Evolutionary conservation across 2,797 vertebrate species (phyloP).

Genomic region (Helostoma temminkii): DNA sequence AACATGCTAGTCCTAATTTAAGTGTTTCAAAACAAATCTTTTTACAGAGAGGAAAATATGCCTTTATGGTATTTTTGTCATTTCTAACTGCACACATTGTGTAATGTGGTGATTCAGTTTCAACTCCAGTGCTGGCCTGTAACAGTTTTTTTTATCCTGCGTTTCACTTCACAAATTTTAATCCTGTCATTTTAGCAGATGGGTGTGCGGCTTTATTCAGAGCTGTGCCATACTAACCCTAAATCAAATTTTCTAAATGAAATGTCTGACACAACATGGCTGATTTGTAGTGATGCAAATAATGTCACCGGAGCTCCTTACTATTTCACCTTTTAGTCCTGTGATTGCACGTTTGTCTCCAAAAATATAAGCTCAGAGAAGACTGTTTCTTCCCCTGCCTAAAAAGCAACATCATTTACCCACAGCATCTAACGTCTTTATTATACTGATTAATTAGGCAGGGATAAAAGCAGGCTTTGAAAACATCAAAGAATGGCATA

Average conservation of each 20-base stretch:
- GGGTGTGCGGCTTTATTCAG: constrained; percentile 35
- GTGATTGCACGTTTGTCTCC: constrained; percentile 29
- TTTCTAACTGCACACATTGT: constrained; percentile 17
- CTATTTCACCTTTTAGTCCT: constrained; percentile 31
- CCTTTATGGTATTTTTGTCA: constrained; percentile 1
- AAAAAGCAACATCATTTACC: constrained; percentile 30
- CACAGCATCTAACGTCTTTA: constrained; percentile 58
- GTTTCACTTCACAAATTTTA: constrained; percentile 55
- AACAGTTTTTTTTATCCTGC: constrained; percentile 21
- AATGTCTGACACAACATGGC: constrained; percentile 31
- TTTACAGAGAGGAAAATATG: constrained; percentile 27
- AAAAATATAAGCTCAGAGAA: constrained; percentile 25
- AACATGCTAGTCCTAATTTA: constrained; percentile 45
- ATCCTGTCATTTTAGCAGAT: constrained; percentile 61
- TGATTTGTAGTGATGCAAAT: constrained; percentile 21
- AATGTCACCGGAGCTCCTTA: background rate
- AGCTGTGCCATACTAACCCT: constrained; percentile 50
- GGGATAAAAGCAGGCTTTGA: constrained; percentile 68
- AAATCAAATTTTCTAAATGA: constrained; percentile 48
- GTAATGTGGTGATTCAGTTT: constrained; percentile 37
- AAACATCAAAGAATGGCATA: constrained; percentile 78
- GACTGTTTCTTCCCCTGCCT: constrained; percentile 21
- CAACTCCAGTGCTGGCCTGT: constrained; percentile 4
- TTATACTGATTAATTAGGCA: constrained; percentile 74
- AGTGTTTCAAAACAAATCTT: constrained; percentile 41